A percentile compares a stretch with the other conserved stretches of the same genome.
These are phyloP conservation scores for Stegophylla sp. DNA, from an alignment of 2,888 invertebrate genomes.

Conservation along the genomic window DNA sequence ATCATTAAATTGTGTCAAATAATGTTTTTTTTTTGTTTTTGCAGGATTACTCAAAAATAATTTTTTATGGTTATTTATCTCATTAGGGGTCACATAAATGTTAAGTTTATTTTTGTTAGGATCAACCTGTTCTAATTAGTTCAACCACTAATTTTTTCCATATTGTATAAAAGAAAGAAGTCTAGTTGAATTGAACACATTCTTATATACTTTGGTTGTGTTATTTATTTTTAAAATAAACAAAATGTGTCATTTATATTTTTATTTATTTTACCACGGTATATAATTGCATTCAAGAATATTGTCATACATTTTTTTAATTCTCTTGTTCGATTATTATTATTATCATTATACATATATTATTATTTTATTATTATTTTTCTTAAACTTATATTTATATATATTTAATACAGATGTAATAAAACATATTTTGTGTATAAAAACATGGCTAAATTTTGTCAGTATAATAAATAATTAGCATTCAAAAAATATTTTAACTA, in stretches of 20 bases:
- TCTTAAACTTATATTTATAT: conserved; percentile 22
- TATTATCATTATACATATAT: conserved; percentile 23
- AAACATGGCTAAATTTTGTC: conserved; percentile 27
- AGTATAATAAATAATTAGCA: conserved; percentile 25
- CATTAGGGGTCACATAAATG: conserved; percentile 43
- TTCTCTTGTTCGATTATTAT: conserved; percentile 41
- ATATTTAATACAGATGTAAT: conserved; percentile 55
- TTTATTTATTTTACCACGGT: conserved; percentile 42
- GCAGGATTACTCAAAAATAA: conserved; percentile 53
- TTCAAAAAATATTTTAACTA: conserved; percentile 31
- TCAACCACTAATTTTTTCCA: conserved; percentile 43
- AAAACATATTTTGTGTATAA: conserved; percentile 48
- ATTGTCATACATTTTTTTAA: conserved; percentile 10
- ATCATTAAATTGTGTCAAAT: not conserved
- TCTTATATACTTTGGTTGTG: conserved; percentile 53
- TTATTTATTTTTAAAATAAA: conserved; percentile 57
- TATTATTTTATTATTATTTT: conserved; percentile 34
- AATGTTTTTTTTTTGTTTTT: conserved; percentile 28
- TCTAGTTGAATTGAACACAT: conserved; percentile 27
- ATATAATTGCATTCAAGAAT: conserved; percentile 39
- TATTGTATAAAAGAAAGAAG: conserved; percentile 36
- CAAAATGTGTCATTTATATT: conserved; percentile 54
- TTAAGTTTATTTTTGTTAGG: conserved; percentile 54
- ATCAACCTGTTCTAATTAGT: conserved; percentile 50
- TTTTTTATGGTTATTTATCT: conserved; percentile 44